Percentiles rank a stretch among this genome's conserved stretches.
phyloP scores from a whole-genome alignment of 2,888 invertebrate genomes.

The Scelioninae gen. 2 region DNA sequence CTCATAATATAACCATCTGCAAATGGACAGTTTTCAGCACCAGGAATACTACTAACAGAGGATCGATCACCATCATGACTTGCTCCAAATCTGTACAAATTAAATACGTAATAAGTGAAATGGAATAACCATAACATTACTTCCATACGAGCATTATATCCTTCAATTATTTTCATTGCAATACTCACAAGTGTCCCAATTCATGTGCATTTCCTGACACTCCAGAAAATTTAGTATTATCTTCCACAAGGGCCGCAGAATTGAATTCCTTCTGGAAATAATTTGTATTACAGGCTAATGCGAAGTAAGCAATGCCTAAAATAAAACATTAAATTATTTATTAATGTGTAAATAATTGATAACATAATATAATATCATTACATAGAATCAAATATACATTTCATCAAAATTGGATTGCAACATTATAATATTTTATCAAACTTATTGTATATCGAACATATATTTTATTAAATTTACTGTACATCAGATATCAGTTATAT shows the following conservation, averaged over 20 bases:
- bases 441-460: too few species aligned
- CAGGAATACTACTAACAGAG: not conserved
- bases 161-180: not conserved
- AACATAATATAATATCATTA: too few species aligned
- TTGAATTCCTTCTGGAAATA: not conserved
- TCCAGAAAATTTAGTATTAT: not conserved
- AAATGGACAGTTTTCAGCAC: not conserved
- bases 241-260: not conserved
- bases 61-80: slow-evolving; percentile 3
- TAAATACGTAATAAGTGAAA: not conserved
- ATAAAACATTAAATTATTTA: not conserved
- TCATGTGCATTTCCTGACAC: not conserved
- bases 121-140: not conserved
- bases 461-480: too few species aligned
- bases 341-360: too few species aligned
- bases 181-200: slow-evolving; percentile 3
- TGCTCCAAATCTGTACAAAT: slow-evolving; percentile 16
- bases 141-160: not conserved
- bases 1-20: slow-evolving; percentile 10
- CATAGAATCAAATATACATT: too few species aligned
- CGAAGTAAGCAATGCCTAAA: slow-evolving; percentile 2
- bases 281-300: not conserved
- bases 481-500: too few species aligned
- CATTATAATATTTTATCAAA: too few species aligned
- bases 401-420: too few species aligned